A percentile compares a stretch with the other conserved stretches of the same genome.
Evolutionary conservation across 2,797 vertebrate genomes (phyloP).

Genomic region (Lacerta bilineata): DNA sequence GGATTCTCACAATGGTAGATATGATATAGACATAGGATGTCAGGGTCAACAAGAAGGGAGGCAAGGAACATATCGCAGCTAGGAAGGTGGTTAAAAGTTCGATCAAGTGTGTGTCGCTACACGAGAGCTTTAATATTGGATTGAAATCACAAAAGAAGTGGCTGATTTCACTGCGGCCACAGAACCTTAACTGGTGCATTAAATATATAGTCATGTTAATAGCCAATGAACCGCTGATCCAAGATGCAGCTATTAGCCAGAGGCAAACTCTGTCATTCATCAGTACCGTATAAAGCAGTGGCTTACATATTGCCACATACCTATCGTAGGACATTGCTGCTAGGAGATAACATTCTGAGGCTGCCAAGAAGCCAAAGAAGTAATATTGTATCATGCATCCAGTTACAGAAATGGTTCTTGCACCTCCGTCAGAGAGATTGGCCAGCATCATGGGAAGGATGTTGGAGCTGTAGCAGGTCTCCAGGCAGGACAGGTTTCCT

Average conservation of each 20-base stretch:
- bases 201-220: conserved; percentile 14
- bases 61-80: neutral
- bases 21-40: conserved; percentile 35
- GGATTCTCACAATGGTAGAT: conserved; percentile 10
- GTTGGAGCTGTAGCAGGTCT: conserved; percentile 54
- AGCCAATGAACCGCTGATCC: conserved; percentile 16
- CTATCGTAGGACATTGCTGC: conserved; percentile 56
- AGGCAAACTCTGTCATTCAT: conserved; percentile 33
- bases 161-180: conserved; percentile 13
- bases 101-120: neutral
- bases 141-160: conserved; percentile 48
- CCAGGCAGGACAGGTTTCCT: conserved; percentile 55
- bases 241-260: conserved; percentile 28
- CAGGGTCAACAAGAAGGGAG: conserved; percentile 34
- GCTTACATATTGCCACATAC: conserved; percentile 52
- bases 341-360: conserved; percentile 53
- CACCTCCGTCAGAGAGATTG: conserved; percentile 37
- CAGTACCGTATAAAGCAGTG: conserved; percentile 31
- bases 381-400: conserved; percentile 55
- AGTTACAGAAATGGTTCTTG: conserved; percentile 23
- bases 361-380: conserved; percentile 42
- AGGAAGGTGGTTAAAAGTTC: neutral
- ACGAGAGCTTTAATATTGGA: conserved; percentile 28
- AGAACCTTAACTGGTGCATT: neutral
- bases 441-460: conserved; percentile 55